Percentiles rank a stretch among this genome's conserved stretches.
These are phyloP conservation scores for Myzus persicae DNA, from an alignment of 1,140 invertebrate genomes.

Conservation along the genomic window DNA sequence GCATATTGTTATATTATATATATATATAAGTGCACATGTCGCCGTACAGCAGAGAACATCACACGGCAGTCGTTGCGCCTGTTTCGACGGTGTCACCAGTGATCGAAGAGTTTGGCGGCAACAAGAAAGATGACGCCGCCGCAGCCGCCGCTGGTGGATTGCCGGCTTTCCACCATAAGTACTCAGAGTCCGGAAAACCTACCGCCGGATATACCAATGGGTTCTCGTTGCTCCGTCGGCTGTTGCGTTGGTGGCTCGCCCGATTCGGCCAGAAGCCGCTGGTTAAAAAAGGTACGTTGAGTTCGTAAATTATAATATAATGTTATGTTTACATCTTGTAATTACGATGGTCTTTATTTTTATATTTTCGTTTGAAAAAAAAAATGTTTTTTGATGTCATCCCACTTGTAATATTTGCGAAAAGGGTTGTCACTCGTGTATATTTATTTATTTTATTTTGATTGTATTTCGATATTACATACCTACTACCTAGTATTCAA, in stretches of 20 bases:
- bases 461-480: no score
- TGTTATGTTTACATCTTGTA: neutral
- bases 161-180: neutral
- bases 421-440: neutral
- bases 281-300: conserved; percentile 49
- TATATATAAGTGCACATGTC: conserved; percentile 38
- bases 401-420: neutral
- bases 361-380: neutral
- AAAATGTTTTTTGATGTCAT: neutral
- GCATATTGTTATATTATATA: neutral
- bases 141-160: neutral
- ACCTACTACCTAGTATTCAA: neutral
- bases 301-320: neutral
- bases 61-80: conserved; percentile 33
- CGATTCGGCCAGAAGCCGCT: conserved; percentile 48
- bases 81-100: conserved; percentile 27
- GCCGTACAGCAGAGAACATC: conserved; percentile 51
- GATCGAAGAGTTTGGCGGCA: conserved; percentile 47
- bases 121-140: neutral
- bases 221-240: conserved; percentile 34
- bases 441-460: neutral
- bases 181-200: conserved; percentile 27
- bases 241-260: conserved; percentile 48
- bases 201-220: conserved; percentile 34
- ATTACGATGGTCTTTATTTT: neutral